Evolutionary conservation across 2,113 vertebrate genomes (phyloP), one percentile per base, ranked within the genome.

Genomic region (Platichthys flesus): DNA sequence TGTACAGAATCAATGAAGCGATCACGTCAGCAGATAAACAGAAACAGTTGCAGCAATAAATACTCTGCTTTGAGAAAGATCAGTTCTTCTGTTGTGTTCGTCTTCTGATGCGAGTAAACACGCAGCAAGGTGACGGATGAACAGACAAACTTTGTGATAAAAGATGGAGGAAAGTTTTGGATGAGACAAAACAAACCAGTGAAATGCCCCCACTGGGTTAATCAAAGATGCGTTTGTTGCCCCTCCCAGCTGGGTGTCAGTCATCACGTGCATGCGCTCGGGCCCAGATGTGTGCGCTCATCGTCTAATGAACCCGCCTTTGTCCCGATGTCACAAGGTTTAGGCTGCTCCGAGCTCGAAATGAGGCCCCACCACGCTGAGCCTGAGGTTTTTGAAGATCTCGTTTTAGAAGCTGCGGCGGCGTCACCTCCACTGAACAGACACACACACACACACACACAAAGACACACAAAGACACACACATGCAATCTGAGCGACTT

Each of bases 221-320:
- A 86, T 91, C 89, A 90, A 86, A 89, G 81, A 71, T 37, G 63
- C 74, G 80, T 88, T 74, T 84, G 85, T 86, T 76, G 79, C 90
- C 81, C 82, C 81, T 88, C 90, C 90, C 83, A 75, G 90, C 85
- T 91, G 90, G 78, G 45, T 67, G 77, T 91, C 90, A 86, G 78
- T 91, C 89, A 87, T 76, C 66, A 24, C 10, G 54, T 56, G 8
- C 18, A 9, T 14, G 54, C 7, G 51, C 9, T 4, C 20, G 45
- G 45, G 40, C 26, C 37, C 54, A 70, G 77, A 81, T 79, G 78
- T 79, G 78, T 60, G 62, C 26, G 14, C 5, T 65, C 54, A 63
- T 86, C 51, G 23, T 78, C 83, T 93, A 93, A 94, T 89, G 89
- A 93, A 79, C 58, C 73, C 61, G 14, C 56, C 83, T 90, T 90